Percentiles rank a stretch among this genome's conserved stretches.
These are phyloP conservation scores for Nothobranchius kuhntae DNA, from an alignment of 2,113 vertebrate genomes.

Conservation along the genomic window DNA sequence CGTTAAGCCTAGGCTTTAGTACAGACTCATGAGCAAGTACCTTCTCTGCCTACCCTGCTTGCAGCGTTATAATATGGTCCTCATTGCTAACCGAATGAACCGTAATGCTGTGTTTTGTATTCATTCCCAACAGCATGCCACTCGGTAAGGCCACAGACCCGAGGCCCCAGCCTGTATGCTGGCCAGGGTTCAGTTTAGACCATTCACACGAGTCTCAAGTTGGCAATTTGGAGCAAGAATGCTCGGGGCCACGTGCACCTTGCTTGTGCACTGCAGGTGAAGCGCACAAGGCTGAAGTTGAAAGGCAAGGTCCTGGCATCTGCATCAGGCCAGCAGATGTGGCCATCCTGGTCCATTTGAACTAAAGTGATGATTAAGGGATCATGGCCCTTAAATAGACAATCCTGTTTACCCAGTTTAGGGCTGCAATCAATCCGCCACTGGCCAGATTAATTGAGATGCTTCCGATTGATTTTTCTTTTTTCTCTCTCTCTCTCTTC, in stretches of 20 bases:
- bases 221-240: constrained; percentile 50
- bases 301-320: constrained; percentile 58
- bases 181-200: constrained; percentile 60
- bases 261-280: constrained; percentile 51
- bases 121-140: constrained; percentile 48
- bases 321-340: constrained; percentile 65
- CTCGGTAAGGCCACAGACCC: constrained; percentile 46
- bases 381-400: constrained; percentile 83
- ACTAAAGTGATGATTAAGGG: constrained; percentile 83
- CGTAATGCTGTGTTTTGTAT: constrained; percentile 64
- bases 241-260: constrained; percentile 55
- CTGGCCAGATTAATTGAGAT: constrained; percentile 85
- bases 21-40: constrained; percentile 19
- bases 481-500: constrained; percentile 7
- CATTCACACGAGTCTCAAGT: constrained; percentile 48
- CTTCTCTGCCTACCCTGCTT: constrained; percentile 2
- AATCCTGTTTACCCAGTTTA: constrained; percentile 84
- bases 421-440: constrained; percentile 82
- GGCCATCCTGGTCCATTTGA: constrained; percentile 68
- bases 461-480: constrained; percentile 79
- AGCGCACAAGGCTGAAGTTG: constrained; percentile 34
- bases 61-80: constrained; percentile 44
- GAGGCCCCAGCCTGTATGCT: constrained; percentile 33
- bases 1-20: constrained; percentile 48
- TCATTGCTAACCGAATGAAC: constrained; percentile 50